Evolutionary conservation across 1,140 invertebrate genomes (phyloP), one percentile per base, ranked within the genome.

Genomic region (Drosophila gunungcola): DNA sequence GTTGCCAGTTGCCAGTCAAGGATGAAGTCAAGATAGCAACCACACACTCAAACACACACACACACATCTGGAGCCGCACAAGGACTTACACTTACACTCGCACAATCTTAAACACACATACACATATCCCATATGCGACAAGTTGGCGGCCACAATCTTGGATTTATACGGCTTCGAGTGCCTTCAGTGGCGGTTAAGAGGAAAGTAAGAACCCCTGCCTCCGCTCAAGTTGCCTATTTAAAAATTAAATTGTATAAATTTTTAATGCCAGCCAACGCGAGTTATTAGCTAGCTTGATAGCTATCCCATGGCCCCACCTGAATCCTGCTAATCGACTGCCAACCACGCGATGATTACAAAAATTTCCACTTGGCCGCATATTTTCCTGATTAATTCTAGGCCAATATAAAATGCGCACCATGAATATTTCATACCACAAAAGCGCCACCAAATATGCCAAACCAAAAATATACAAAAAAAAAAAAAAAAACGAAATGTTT

Each of bases 71-170:
- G 6, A 42, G 32, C 7, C 25, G 65, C 34, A 48, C 54, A 67
- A 49, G 64, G 34, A 63, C 39, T 42, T 46, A 41, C 38, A 41
- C 42, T 39, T 13, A 41, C 42, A 51, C 27, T 11, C 21, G 43
- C 62, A 13, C 56, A 27, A 0, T 21, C 16, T 21, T 21, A 21
- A 21, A 21, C 13, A n/a, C 54, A 13, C 4, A 25, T 2, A 32
- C 39, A 56, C 41, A 51, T 25, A 68, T 55, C 73, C 73, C 79
- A 79, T 48, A 77, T 88, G 83, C 83, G 83, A 86, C 82, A 88
- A 88, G 83, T 77, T 86, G 75, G 72, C 78, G 83, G 83, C 83
- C 83, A 86, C 83, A 88, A 88, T 88, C 83, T 88, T 88, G 83
- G 79, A 86, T 86, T 86, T 86, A 86, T 86, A 86, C 79, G 70